phyloP scores from a whole-genome alignment of 2,888 invertebrate genomes.

The Crepidodera aurea region DNA sequence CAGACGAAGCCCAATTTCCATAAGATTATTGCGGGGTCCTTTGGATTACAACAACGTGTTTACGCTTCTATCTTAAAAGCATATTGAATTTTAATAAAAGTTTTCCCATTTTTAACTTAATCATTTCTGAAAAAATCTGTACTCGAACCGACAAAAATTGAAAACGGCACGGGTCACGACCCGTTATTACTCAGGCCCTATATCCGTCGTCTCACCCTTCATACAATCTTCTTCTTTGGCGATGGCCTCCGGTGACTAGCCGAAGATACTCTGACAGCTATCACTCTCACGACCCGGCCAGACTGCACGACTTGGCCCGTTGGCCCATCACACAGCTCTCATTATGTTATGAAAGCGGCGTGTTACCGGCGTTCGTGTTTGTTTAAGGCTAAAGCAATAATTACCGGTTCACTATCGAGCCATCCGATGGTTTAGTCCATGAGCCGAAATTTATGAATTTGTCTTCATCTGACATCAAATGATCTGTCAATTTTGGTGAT shows the following conservation, averaged over 20 bases:
- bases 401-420: conserved; percentile 46
- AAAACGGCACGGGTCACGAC: conserved; percentile 46
- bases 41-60: too few species aligned
- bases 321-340: conserved; percentile 44
- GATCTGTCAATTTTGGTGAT: too few species aligned
- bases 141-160: too few species aligned
- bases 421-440: conserved; percentile 33
- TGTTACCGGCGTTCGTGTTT: conserved; percentile 55
- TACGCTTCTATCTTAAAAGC: too few species aligned
- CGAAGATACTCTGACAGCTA: conserved; percentile 54
- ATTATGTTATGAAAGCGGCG: conserved; percentile 50
- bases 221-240: conserved; percentile 29
- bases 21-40: too few species aligned
- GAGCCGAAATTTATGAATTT: conserved; percentile 8
- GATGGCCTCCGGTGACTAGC: conserved; percentile 35
- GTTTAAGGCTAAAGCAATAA: conserved; percentile 54
- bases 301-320: conserved; percentile 47
- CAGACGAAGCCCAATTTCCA: too few species aligned
- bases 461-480: neutral
- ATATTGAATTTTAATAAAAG: too few species aligned
- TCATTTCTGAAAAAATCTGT: too few species aligned
- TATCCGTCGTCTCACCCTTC: conserved; percentile 32
- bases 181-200: conserved; percentile 40
- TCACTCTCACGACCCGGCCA: conserved; percentile 56
- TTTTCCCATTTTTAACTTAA: too few species aligned